Conservation (phyloP, 2,888 invertebrate species). For the Euplexia lucipara region DNA sequence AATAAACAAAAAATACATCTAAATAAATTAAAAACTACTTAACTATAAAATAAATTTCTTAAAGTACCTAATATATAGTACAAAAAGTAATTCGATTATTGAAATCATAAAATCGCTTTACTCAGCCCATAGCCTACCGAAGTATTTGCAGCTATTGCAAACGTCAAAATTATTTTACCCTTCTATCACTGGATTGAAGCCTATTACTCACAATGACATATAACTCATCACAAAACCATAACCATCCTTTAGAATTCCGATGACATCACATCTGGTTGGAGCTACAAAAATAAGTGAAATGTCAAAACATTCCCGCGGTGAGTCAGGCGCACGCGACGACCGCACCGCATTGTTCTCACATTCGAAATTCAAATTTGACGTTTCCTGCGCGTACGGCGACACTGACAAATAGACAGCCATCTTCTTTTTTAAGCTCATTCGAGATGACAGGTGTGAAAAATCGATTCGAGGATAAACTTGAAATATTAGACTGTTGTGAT, state of each 20-base stretch:
- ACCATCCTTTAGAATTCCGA: slow-evolving; percentile 33
- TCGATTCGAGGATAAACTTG: slow-evolving; percentile 35
- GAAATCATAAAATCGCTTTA: too few relatives aligned
- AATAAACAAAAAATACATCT: too few relatives aligned
- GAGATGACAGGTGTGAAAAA: slow-evolving; percentile 69
- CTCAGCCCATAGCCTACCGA: too few relatives aligned
- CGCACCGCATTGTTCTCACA: slow-evolving; percentile 62
- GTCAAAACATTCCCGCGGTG: slow-evolving; percentile 67
- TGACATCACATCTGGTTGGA: slow-evolving; percentile 51
- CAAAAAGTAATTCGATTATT: too few relatives aligned
- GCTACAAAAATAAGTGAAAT: slow-evolving; percentile 60
- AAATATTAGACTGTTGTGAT: slow-evolving; percentile 35
- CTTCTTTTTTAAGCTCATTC: slow-evolving; percentile 55
- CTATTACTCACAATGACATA: slow-evolving; percentile 7
- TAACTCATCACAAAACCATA: slow-evolving; percentile 39
- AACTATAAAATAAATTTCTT: background rate
- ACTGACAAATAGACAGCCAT: slow-evolving; percentile 73
- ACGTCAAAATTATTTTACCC: background rate
- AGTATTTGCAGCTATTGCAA: background rate
- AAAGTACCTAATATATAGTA: too few relatives aligned
- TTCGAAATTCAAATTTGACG: slow-evolving; percentile 80
- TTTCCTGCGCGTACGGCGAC: slow-evolving; percentile 71
- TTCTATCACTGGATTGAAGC: background rate
- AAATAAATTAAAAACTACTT: too few relatives aligned
- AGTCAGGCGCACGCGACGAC: slow-evolving; percentile 58